Conservation (phyloP, 2,888 invertebrate species). For the Cerastoderma edule region DNA sequence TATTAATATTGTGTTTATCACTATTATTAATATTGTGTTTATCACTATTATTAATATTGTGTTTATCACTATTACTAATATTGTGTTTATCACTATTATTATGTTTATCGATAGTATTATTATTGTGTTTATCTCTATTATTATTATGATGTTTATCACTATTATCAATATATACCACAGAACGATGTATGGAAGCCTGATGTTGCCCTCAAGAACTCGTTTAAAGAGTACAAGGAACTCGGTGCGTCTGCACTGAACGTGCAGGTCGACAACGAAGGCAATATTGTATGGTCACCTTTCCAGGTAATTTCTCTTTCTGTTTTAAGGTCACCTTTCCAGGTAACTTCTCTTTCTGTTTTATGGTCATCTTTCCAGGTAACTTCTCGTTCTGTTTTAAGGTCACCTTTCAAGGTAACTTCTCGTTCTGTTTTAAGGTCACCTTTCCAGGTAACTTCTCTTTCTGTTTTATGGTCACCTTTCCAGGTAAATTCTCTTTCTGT, state of each 20-base stretch:
- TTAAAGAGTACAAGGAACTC: conserved; percentile 37
- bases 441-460: no score
- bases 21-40: neutral
- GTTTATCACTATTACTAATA: neutral
- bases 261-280: conserved; percentile 9
- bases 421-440: no score
- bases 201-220: conserved; percentile 49
- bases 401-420: no score
- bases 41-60: neutral
- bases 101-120: neutral
- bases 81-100: neutral
- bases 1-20: neutral
- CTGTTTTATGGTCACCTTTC: no score
- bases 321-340: no score
- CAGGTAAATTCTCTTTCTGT: no score
- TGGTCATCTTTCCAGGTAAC: no score
- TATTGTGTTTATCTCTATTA: neutral
- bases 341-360: no score
- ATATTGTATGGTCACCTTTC: conserved; percentile 43
- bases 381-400: no score
- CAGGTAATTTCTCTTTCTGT: conserved; percentile 26
- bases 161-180: conserved; percentile 7
- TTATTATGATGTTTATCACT: neutral
- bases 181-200: conserved; percentile 54
- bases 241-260: conserved; percentile 42